phyloP scores from a whole-genome alignment of 2,797 vertebrate genomes.

The Pangasius larnaudii region DNA sequence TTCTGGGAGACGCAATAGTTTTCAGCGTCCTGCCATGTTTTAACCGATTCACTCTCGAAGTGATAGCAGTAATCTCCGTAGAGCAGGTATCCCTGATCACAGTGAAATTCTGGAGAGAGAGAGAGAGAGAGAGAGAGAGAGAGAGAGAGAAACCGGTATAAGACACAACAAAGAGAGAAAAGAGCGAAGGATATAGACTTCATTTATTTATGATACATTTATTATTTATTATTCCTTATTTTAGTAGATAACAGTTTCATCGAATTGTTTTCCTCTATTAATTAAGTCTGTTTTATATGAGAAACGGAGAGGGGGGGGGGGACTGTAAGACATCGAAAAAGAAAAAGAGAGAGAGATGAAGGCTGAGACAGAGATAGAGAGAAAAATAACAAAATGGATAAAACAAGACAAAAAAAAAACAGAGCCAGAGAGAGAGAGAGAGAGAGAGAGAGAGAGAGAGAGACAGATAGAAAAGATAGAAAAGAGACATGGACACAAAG shows the following conservation, averaged over 20 bases:
- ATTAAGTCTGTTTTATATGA: not conserved
- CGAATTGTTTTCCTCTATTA: not conserved
- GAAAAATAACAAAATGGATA: not conserved
- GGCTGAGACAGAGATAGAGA: too few species aligned
- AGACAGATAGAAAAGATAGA: not conserved
- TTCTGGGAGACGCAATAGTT: constrained; percentile 63
- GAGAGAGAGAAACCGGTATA: not conserved
- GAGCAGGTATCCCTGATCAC: constrained; percentile 75
- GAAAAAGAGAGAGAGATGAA: too few species aligned
- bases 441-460: not conserved
- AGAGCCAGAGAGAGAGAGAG: too few species aligned
- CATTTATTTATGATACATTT: not conserved
- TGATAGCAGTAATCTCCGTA: constrained; percentile 74
- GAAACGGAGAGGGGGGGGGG: not conserved
- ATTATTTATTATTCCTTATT: not conserved
- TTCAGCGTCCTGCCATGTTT: constrained; percentile 74
- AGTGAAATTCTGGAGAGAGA: constrained; percentile 70
- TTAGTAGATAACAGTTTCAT: not conserved
- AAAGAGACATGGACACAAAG: too few species aligned
- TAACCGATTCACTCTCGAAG: constrained; percentile 70
- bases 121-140: not conserved
- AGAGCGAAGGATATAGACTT: not conserved
- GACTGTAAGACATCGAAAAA: too few species aligned
- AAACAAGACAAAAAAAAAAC: not conserved
- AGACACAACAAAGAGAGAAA: not conserved